A percentile compares a stretch with the other conserved stretches of the same genome.
These are phyloP conservation scores for Peromyscus eremicus DNA, from an alignment of 2,797 vertebrate genomes.

Conservation along the genomic window DNA sequence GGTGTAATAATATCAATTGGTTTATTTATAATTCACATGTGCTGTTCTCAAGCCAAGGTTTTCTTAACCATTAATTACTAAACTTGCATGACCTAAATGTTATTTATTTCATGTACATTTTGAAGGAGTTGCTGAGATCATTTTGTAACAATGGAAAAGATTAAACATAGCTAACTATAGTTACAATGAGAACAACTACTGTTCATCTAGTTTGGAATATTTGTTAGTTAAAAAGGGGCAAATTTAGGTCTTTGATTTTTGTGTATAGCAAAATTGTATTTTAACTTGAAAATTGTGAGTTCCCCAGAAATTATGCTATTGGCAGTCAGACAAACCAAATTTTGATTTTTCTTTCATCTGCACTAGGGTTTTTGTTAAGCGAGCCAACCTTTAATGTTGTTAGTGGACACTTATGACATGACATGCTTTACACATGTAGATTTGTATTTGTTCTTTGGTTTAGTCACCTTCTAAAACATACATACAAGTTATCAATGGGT, in stretches of 20 bases:
- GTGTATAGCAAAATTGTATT: neutral
- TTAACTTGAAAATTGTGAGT: constrained; percentile 36
- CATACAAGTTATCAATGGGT: neutral
- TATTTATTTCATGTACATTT: constrained; percentile 39
- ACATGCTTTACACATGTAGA: neutral
- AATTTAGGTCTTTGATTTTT: neutral
- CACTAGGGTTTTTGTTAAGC: neutral
- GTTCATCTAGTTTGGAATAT: neutral
- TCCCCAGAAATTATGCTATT: constrained; percentile 10
- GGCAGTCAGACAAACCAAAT: neutral
- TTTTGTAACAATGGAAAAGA: constrained; percentile 17
- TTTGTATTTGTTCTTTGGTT: constrained; percentile 7
- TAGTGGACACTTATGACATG: neutral
- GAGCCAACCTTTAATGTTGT: neutral
- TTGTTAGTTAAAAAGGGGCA: neutral
- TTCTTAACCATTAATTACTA: neutral
- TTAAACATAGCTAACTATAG: neutral
- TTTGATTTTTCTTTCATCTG: neutral
- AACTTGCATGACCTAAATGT: constrained; percentile 29
- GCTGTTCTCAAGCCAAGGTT: neutral
- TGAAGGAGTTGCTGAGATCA: neutral
- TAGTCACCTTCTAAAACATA: constrained; percentile 30
- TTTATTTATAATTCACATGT: neutral
- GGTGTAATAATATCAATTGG: neutral
- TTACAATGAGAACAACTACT: constrained; percentile 15